Evolutionary conservation across 2,797 vertebrate genomes (phyloP).

Genomic region (Carapus acus): DNA sequence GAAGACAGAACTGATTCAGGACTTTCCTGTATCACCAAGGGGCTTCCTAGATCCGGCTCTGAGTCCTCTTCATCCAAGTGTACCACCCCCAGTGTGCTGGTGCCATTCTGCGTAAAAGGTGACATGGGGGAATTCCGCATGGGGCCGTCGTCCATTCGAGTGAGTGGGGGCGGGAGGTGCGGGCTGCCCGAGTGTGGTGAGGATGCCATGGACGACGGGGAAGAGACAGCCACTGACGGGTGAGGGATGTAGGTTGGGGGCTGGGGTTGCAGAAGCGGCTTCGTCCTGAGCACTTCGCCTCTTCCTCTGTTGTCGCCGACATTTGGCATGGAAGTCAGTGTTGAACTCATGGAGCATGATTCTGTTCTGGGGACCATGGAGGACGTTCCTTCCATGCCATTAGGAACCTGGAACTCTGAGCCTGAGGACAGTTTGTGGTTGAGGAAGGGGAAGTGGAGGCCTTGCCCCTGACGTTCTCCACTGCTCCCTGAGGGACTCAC

Average conservation of each 20-base stretch:
- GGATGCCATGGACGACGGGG: conserved; percentile 18
- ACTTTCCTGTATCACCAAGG: conserved; percentile 72
- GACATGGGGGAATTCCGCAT: conserved; percentile 21
- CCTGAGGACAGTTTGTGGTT: conserved; percentile 37
- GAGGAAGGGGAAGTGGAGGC: conserved; percentile 32
- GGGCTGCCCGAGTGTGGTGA: conserved; percentile 33
- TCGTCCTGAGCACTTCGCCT: conserved; percentile 33
- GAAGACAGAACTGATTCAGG: conserved; percentile 58
- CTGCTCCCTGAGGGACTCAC: conserved; percentile 34
- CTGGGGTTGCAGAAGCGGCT: conserved; percentile 50
- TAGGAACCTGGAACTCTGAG: conserved; percentile 64
- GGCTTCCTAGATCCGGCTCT: conserved; percentile 67
- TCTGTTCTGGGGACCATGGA: conserved; percentile 24
- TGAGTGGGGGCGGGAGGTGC: conserved; percentile 32
- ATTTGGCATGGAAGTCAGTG: conserved; percentile 47
- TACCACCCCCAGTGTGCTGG: conserved; percentile 22
- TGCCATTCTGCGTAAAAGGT: conserved; percentile 48
- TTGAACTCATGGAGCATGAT: conserved; percentile 48
- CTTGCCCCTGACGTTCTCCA: conserved; percentile 39
- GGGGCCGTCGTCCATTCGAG: conserved; percentile 37
- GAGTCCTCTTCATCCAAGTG: conserved; percentile 62
- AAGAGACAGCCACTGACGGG: conserved; percentile 12
- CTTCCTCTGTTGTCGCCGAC: conserved; percentile 26
- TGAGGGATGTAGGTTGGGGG: conserved; percentile 18
- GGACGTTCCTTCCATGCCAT: conserved; percentile 73